phyloP scores from a whole-genome alignment of 2,113 vertebrate genomes.

The Halichoerus grypus region DNA sequence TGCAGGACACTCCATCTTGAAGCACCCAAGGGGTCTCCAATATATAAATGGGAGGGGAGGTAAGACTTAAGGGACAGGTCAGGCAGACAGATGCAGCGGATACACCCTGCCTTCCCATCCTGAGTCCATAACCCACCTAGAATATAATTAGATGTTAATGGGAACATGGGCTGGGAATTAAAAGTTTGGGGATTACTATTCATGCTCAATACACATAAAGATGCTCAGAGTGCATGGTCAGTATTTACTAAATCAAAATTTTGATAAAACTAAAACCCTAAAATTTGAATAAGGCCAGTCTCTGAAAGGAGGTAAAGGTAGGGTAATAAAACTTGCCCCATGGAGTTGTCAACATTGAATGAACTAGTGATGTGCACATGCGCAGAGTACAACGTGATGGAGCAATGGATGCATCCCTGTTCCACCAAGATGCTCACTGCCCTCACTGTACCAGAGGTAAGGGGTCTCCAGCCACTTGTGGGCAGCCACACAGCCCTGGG shows the following conservation, averaged over 20 bases:
- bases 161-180: rapidly evolving
- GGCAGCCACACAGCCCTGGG: too few relatives aligned
- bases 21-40: background rate
- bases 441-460: background rate
- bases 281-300: background rate
- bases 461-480: rapidly evolving
- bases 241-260: background rate
- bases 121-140: background rate
- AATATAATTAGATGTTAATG: rapidly evolving
- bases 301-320: background rate
- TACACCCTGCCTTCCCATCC: background rate
- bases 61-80: rapidly evolving
- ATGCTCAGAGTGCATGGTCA: background rate
- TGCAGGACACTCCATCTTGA: background rate
- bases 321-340: background rate
- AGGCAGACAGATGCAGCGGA: background rate
- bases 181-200: rapidly evolving
- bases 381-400: background rate
- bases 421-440: too few relatives aligned
- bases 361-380: rapidly evolving
- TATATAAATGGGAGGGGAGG: rapidly evolving
- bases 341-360: rapidly evolving
- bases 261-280: background rate
- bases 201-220: background rate
- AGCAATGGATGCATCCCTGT: rapidly evolving